Evolutionary conservation across 2,113 vertebrate species (phyloP).

Genomic region (Zingel zingel): DNA sequence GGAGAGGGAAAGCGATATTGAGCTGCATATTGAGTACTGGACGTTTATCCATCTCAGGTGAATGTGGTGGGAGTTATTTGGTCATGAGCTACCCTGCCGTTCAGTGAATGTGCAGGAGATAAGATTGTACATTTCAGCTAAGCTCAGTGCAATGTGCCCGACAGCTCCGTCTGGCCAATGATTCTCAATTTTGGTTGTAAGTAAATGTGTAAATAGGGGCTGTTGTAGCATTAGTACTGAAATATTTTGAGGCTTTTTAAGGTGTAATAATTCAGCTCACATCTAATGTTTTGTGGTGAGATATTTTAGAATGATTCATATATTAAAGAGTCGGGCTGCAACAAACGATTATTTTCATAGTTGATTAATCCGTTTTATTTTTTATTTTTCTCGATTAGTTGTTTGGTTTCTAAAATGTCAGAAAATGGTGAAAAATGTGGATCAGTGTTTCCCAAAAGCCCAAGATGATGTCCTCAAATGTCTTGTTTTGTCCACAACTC

Average conservation of each 20-base stretch:
- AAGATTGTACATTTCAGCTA: constrained; percentile 18
- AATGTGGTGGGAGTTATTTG: constrained; percentile 23
- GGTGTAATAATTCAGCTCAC: not conserved
- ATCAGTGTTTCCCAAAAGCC: no score
- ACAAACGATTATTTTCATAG: no score
- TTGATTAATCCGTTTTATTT: no score
- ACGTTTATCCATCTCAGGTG: not conserved
- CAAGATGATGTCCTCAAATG: no score
- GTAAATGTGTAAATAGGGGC: not conserved
- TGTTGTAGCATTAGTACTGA: not conserved
- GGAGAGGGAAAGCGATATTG: constrained; percentile 10
- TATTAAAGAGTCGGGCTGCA: no score
- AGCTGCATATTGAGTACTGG: constrained; percentile 4
- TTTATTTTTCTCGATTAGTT: no score
- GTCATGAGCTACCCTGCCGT: constrained; percentile 5
- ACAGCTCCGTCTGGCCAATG: constrained; percentile 14
- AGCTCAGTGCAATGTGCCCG: not conserved
- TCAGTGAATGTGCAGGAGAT: constrained; percentile 22
- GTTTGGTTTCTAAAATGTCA: no score
- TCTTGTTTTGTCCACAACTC: no score
- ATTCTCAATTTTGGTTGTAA: constrained; percentile 12
- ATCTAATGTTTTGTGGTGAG: not conserved
- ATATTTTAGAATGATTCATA: not conserved
- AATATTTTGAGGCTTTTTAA: constrained; percentile 14
- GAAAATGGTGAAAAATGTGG: no score